These are phyloP conservation scores for Emys orbicularis DNA, from an alignment of 2,797 vertebrate genomes.

Conservation along the genomic window DNA sequence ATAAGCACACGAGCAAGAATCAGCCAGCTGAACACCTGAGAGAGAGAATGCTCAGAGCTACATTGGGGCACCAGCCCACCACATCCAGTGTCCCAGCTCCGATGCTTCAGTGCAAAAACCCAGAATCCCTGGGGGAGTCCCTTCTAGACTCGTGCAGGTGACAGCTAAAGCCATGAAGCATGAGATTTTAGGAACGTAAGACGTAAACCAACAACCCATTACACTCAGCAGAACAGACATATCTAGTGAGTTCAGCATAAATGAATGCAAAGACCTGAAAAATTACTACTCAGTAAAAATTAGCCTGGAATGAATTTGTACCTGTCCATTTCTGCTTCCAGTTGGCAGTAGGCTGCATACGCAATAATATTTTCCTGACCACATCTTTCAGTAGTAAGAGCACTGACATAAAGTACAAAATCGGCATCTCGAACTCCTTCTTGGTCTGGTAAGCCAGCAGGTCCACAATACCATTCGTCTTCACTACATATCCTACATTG, in stretches of 20 bases:
- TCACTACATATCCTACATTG: constrained; percentile 93
- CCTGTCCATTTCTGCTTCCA: constrained; percentile 96
- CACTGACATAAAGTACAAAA: constrained; percentile 95
- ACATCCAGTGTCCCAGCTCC: not conserved
- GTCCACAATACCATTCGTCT: constrained; percentile 84
- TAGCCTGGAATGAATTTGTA: constrained; percentile 59
- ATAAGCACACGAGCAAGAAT: not conserved
- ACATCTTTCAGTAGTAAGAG: constrained; percentile 93
- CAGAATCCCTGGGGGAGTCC: not conserved
- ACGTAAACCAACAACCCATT: not conserved
- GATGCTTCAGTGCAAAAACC: not conserved
- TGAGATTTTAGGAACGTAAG: not conserved
- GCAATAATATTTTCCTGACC: constrained; percentile 97
- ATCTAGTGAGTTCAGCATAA: not conserved
- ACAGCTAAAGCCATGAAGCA: not conserved
- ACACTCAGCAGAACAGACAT: not conserved
- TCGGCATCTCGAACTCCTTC: constrained; percentile 91
- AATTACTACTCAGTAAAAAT: not conserved
- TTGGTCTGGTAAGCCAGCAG: constrained; percentile 85
- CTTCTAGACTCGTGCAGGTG: not conserved
- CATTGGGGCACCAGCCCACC: not conserved
- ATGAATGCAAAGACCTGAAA: not conserved
- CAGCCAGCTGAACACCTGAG: not conserved
- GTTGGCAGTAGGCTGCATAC: constrained; percentile 97
- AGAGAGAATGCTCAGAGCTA: not conserved